Conservation (phyloP, 2,888 invertebrate genomes). For the Polydrusus pterygomalis region DNA sequence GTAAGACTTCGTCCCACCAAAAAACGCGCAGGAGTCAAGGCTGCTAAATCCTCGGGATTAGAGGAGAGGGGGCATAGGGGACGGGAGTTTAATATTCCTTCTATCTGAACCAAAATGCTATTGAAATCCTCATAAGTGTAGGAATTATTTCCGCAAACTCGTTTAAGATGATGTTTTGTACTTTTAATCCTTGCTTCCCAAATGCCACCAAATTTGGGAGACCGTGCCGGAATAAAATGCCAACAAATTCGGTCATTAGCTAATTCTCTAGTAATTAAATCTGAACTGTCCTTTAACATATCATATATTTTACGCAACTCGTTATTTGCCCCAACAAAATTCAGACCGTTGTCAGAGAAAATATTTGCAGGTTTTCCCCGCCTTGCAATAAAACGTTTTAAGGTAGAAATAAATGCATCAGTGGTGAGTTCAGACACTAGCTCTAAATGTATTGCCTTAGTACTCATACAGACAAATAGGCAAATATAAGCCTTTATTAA, state of each 20-base stretch:
- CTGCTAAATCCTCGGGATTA: constrained; percentile 45
- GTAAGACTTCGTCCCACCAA: constrained; percentile 48
- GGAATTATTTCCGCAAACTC: too few species aligned
- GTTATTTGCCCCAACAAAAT: constrained; percentile 36
- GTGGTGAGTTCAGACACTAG: constrained; percentile 18
- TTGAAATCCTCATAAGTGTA: too few species aligned
- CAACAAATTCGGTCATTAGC: not conserved
- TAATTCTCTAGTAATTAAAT: not conserved
- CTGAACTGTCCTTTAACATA: not conserved
- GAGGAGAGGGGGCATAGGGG: constrained; percentile 14
- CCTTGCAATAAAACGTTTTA: constrained; percentile 20
- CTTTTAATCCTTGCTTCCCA: too few species aligned
- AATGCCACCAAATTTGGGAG: not conserved
- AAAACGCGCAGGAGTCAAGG: constrained; percentile 57
- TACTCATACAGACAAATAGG: constrained; percentile 9
- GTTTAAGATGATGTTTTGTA: too few species aligned
- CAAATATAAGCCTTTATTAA: too few species aligned
- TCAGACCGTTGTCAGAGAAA: constrained; percentile 33
- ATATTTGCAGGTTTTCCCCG: constrained; percentile 32
- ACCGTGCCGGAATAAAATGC: constrained; percentile 14
- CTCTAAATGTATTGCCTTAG: constrained; percentile 14
- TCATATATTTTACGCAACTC: not conserved
- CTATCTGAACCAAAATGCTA: too few species aligned
- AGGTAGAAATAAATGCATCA: constrained; percentile 1
- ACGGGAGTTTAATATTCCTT: too few species aligned